These are phyloP conservation scores for Sporophila hypoxantha DNA, from an alignment of 2,113 vertebrate genomes.

Conservation along the genomic window DNA sequence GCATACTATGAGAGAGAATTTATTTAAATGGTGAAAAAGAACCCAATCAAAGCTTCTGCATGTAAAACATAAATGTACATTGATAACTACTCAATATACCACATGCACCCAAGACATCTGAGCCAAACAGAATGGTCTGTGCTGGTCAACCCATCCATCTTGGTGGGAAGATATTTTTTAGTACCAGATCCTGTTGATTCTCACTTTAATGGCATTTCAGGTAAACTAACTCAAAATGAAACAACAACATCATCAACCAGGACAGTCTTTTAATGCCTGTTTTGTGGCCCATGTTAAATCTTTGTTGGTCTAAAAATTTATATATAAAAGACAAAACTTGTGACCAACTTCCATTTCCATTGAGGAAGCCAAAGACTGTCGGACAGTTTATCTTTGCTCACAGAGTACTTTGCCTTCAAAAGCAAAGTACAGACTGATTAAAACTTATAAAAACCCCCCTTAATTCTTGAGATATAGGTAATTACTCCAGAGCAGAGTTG, in stretches of 20 bases:
- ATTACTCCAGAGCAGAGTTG: background rate
- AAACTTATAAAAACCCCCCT: background rate
- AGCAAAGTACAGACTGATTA: background rate
- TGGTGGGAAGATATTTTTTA: background rate
- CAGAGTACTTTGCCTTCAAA: background rate
- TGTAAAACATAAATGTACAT: background rate
- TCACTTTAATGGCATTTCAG: background rate
- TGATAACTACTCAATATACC: background rate
- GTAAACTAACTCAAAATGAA: background rate
- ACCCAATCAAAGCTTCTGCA: background rate
- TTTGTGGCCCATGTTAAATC: background rate
- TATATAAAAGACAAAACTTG: background rate
- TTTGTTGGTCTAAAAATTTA: background rate
- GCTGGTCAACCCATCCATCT: background rate
- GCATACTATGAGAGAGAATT: background rate
- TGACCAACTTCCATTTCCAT: background rate
- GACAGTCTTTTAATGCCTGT: background rate
- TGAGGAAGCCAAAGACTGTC: background rate
- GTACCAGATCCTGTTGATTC: background rate
- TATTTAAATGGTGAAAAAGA: background rate
- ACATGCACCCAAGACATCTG: background rate
- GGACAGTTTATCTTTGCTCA: background rate
- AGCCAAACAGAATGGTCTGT: background rate
- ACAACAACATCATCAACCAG: background rate
- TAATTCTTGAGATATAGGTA: background rate